phyloP scores from a whole-genome alignment of 2,113 vertebrate species.

The Malaclemys terrapin region DNA sequence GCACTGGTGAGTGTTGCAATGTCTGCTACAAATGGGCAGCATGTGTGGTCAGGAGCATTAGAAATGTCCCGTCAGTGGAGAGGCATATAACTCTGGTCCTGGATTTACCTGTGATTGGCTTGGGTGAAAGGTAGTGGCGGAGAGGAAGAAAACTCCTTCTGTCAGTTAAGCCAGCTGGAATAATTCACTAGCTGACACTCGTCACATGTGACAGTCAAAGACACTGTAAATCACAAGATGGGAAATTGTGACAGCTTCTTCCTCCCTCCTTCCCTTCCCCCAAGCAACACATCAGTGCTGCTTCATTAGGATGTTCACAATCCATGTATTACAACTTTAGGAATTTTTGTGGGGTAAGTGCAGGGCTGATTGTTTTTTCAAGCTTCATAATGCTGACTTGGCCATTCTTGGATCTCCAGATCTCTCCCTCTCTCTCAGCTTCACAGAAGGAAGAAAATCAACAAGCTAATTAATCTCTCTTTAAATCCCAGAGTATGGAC shows the following conservation, averaged over 20 bases:
- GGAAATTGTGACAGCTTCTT: slow-evolving; percentile 26
- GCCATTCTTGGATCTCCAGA: not conserved
- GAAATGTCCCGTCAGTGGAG: not conserved
- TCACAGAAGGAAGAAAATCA: not conserved
- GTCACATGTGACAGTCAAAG: slow-evolving; percentile 51
- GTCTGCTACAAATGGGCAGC: not conserved
- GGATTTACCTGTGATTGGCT: slow-evolving; percentile 40
- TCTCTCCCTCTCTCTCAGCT: not conserved
- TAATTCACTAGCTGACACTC: slow-evolving; percentile 61
- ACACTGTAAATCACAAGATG: slow-evolving; percentile 26
- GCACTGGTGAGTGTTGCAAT: fast-evolving
- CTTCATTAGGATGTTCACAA: slow-evolving; percentile 9
- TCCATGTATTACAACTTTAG: not conserved
- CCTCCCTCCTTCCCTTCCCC: not conserved
- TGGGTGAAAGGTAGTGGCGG: not conserved
- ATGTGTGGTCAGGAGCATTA: not conserved
- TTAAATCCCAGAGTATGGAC: not conserved
- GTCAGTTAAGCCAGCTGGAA: slow-evolving; percentile 52
- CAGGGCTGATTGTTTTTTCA: not conserved
- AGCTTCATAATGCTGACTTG: not conserved
- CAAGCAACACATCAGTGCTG: slow-evolving; percentile 38
- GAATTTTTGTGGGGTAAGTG: not conserved
- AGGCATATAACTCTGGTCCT: not conserved
- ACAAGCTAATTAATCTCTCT: not conserved
- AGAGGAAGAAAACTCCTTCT: slow-evolving; percentile 42